Base-by-base conservation (phyloP, 2,888 invertebrate genomes). In the Hedychridium roseum region DNA sequence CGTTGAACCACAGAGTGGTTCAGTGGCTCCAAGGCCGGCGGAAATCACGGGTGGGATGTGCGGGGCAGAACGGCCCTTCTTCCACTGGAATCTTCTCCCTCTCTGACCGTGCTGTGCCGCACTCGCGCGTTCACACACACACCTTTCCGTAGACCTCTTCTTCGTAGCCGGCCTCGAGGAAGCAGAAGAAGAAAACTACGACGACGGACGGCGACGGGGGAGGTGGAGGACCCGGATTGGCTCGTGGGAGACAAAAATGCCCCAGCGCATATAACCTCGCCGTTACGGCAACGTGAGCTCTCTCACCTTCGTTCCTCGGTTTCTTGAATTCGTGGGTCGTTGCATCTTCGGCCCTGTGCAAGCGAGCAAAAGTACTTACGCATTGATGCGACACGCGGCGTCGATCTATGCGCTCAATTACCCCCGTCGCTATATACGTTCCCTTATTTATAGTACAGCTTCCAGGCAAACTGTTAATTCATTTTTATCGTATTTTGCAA, bases 11-110 rank as follows among this genome's bases (percentile, higher is more conserved):
- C 78, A 70, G 73, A 79, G 78, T 79, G 78, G 78, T 78, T 79
- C 78, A 79, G 78, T 79, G 78, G 78, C 78, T 78, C 76, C 78
- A 79, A 79, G 78, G 78, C 76, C 78, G 78, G 73, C 76, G 77
- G 77, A 78, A 78, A 78, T 73, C 72, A 74, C 73, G 75, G 75
- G 74, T 74, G 74, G 71, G 74, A 74, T 71, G 71, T 63, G 67
- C 61, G 30, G 63, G 57, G 63, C 63, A 63, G 63, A 63, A 63
- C 60, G 64, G 70, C 60, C 64, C 60, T 64, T 58, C 65, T 65
- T 61, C 60, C 46, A 63, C 61, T 60, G 63, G 62, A 58, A 62
- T 61, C 60, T 52, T 53, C 51, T 61, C 57, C 58, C 54, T 64
- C 56, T 59, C 11, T 47, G 46, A 37, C 42, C 59, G 55, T 56